phyloP scores from a whole-genome alignment of 2,113 vertebrate genomes.

The Aegotheles bennettii region DNA sequence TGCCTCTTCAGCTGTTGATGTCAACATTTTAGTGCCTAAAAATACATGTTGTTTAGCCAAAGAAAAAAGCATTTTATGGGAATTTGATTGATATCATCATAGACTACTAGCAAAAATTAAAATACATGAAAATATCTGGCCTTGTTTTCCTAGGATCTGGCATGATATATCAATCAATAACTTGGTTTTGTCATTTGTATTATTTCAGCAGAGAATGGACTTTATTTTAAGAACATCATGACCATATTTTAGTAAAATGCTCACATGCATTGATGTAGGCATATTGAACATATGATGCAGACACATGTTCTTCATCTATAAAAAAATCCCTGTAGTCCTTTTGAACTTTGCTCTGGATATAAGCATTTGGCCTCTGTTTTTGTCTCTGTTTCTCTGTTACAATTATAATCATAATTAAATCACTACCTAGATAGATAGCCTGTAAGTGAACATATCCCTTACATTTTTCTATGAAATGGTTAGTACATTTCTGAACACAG shows the following conservation, averaged over 20 bases:
- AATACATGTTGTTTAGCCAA: not conserved
- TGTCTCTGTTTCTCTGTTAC: not conserved
- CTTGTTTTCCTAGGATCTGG: not conserved
- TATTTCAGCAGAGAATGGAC: not conserved
- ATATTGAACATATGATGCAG: not conserved
- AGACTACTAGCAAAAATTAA: not conserved
- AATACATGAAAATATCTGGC: not conserved
- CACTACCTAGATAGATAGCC: not conserved
- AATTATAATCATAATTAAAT: slow-evolving; percentile 28
- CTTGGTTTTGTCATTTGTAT: not conserved
- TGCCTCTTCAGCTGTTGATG: not conserved
- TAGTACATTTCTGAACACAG: slow-evolving; percentile 25
- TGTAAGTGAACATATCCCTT: not conserved
- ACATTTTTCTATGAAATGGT: not conserved
- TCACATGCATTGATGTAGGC: not conserved
- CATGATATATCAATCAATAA: not conserved
- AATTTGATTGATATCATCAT: not conserved
- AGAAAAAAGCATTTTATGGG: not conserved
- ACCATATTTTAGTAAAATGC: not conserved
- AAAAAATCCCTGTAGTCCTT: not conserved
- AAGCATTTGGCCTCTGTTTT: slow-evolving; percentile 12
- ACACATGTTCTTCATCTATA: not conserved
- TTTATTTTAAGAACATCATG: not conserved
- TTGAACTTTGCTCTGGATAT: not conserved
- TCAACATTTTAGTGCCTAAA: not conserved